Evolutionary conservation across 2,888 invertebrate species (phyloP).

Genomic region (Aethes cnicana): DNA sequence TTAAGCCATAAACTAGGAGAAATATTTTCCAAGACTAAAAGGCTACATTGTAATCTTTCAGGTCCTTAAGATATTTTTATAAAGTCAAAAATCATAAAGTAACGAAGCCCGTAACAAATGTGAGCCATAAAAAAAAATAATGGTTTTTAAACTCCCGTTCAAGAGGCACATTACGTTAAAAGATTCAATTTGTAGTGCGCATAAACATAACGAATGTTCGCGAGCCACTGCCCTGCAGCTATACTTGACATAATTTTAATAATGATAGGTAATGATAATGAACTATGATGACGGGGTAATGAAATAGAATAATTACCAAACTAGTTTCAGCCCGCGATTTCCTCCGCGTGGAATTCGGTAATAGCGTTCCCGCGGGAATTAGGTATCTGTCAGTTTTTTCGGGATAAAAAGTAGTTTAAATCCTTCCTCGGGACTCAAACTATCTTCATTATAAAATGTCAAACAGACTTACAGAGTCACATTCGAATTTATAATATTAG

Average conservation of each 20-base stretch:
- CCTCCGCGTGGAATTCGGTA: no score
- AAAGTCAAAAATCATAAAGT: slow-evolving; percentile 17
- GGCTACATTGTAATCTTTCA: not conserved
- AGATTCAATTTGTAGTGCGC: slow-evolving; percentile 35
- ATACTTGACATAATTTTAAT: not conserved
- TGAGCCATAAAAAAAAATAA: slow-evolving; percentile 28
- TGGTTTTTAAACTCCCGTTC: slow-evolving; percentile 34
- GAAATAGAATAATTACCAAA: slow-evolving; percentile 1
- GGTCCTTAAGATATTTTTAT: not conserved
- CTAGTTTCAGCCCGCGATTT: not conserved
- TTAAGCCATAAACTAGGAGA: not conserved
- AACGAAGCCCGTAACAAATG: slow-evolving; percentile 26
- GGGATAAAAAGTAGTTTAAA: no score
- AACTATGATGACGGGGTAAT: slow-evolving; percentile 1
- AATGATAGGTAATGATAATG: slow-evolving; percentile 6
- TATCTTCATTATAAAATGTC: no score
- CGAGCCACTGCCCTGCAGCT: slow-evolving; percentile 27
- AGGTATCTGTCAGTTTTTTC: no score
- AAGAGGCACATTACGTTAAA: slow-evolving; percentile 31
- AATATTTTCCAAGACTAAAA: not conserved
- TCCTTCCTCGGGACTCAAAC: no score
- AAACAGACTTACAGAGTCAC: no score
- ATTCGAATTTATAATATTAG: no score
- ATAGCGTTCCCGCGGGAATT: no score
- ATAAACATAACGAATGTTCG: slow-evolving; percentile 33